phyloP scores from a whole-genome alignment of 2,888 invertebrate genomes.

The Coremacera marginata region DNA sequence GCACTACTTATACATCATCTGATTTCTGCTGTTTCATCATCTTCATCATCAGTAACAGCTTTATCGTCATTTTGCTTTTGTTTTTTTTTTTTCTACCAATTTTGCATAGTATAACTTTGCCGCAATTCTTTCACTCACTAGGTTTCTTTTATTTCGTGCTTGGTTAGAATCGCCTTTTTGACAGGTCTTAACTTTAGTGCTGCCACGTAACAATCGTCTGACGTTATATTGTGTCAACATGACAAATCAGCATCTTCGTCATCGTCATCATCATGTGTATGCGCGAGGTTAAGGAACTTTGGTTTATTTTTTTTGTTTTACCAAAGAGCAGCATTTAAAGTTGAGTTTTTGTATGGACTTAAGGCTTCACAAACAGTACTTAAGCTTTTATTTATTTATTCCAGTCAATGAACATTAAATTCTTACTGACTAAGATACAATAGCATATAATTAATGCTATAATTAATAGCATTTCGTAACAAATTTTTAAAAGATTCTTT shows the following conservation, averaged over 20 bases:
- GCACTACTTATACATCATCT: conserved; percentile 15
- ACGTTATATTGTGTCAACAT: conserved; percentile 60
- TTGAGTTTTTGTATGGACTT: not conserved
- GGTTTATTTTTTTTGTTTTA: not conserved
- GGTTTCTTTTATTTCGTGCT: no score
- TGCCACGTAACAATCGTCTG: conserved; percentile 25
- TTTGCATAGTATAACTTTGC: no score
- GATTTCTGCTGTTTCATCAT: conserved; percentile 63
- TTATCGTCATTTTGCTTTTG: conserved; percentile 51
- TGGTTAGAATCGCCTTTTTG: conserved; percentile 8
- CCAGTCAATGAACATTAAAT: no score
- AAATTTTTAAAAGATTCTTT: no score
- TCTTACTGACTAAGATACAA: no score
- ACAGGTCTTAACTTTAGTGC: conserved; percentile 14
- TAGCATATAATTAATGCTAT: no score
- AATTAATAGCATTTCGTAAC: no score
- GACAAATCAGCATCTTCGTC: conserved; percentile 53
- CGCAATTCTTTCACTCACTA: no score
- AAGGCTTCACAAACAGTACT: no score
- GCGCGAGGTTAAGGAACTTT: not conserved
- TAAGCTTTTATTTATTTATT: no score
- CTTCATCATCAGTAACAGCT: conserved; percentile 56
- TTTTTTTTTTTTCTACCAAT: conserved; percentile 1
- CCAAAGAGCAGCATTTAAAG: not conserved
- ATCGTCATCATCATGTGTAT: not conserved